These are phyloP conservation scores for Peromyscus aztecus DNA, from an alignment of 2,797 vertebrate species.

Conservation along the genomic window DNA sequence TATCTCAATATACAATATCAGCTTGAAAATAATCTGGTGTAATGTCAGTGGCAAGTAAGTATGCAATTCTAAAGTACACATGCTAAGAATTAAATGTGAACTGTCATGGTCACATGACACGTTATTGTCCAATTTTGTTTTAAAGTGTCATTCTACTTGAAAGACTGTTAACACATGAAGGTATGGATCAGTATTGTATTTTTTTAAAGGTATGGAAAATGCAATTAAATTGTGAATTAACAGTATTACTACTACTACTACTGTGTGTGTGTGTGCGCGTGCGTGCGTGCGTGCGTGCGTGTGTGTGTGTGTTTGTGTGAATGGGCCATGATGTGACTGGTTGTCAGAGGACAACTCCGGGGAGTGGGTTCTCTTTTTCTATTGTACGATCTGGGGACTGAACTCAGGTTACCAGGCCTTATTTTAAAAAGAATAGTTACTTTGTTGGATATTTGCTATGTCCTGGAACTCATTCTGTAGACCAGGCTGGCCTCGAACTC, in stretches of 20 bases:
- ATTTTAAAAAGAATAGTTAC: constrained; percentile 43
- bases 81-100: constrained; percentile 25
- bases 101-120: constrained; percentile 18
- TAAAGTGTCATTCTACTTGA: background rate
- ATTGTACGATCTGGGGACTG: background rate
- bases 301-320: too few species aligned
- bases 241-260: background rate
- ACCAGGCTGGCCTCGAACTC: background rate
- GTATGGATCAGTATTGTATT: background rate
- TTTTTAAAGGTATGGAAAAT: constrained; percentile 47
- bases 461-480: background rate
- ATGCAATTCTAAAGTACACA: background rate
- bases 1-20: background rate
- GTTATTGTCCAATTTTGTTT: constrained; percentile 20
- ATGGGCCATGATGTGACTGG: background rate
- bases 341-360: background rate
- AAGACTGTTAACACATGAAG: constrained; percentile 38
- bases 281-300: too few species aligned
- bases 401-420: background rate
- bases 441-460: constrained; percentile 13
- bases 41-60: background rate
- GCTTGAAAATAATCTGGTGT: background rate
- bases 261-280: background rate
- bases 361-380: background rate
- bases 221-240: constrained; percentile 41